phyloP scores from a whole-genome alignment of 2,888 invertebrate genomes.

The Drosophila lacicola region DNA sequence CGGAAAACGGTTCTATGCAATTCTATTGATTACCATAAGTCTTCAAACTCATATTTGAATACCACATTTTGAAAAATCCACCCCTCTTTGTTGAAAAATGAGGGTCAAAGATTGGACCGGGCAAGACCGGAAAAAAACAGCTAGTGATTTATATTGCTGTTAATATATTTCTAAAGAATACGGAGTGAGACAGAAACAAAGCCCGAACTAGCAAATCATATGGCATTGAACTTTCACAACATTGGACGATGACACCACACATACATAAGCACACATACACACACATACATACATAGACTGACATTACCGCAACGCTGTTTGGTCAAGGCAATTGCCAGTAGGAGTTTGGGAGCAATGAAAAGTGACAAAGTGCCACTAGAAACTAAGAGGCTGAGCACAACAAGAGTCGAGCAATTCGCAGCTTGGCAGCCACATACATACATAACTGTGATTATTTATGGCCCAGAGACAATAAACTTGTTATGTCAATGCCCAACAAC shows the following conservation, averaged over 20 bases:
- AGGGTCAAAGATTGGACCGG: too few relatives aligned
- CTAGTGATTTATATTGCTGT: conserved; percentile 34
- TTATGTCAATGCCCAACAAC: conserved; percentile 70
- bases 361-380: conserved; percentile 74
- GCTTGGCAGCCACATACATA: conserved; percentile 4
- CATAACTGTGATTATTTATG: conserved; percentile 65
- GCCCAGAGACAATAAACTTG: conserved; percentile 63
- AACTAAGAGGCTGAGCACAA: conserved; percentile 30
- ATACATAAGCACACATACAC: conserved; percentile 6
- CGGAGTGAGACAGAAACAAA: conserved; percentile 19
- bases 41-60: too few relatives aligned
- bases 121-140: too few relatives aligned
- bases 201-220: conserved; percentile 30
- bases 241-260: conserved; percentile 21
- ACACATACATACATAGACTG: conserved; percentile 4
- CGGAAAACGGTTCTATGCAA: too few relatives aligned
- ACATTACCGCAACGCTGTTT: conserved; percentile 41
- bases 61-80: too few relatives aligned
- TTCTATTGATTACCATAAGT: too few relatives aligned
- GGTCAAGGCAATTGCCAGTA: conserved; percentile 66
- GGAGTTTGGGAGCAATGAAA: conserved; percentile 21
- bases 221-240: conserved; percentile 71
- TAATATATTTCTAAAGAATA: conserved; percentile 34
- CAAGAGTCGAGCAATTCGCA: conserved; percentile 42
- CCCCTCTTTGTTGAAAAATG: too few relatives aligned